A percentile compares a stretch with the other conserved stretches of the same genome.
phyloP scores from a whole-genome alignment of 2,113 vertebrate genomes.

The Podocnemis expansa region DNA sequence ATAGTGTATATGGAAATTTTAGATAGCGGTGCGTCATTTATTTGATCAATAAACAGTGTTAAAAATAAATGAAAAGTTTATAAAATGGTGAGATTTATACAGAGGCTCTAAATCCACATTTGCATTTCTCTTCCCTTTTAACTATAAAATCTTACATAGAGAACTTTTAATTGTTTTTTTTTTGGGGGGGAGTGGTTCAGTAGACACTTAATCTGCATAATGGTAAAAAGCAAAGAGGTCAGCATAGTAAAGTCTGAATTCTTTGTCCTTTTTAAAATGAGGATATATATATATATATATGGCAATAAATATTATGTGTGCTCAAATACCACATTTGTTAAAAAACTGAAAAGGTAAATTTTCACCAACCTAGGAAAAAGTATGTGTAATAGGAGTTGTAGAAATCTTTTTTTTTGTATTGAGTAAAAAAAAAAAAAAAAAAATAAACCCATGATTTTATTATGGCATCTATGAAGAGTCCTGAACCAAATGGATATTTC shows the following conservation, averaged over 20 bases:
- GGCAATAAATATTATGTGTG: conserved; percentile 73
- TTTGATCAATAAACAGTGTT: conserved; percentile 88
- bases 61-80: conserved; percentile 80
- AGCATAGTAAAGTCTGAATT: conserved; percentile 71
- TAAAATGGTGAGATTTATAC: conserved; percentile 84
- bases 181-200: conserved; percentile 52
- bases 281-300: conserved; percentile 56
- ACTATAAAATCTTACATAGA: conserved; percentile 76
- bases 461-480: conserved; percentile 72
- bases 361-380: conserved; percentile 69
- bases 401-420: conserved; percentile 75
- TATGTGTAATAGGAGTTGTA: conserved; percentile 78
- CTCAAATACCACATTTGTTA: conserved; percentile 73
- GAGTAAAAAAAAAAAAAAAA: conserved; percentile 67
- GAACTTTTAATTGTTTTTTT: conserved; percentile 79
- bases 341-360: conserved; percentile 72
- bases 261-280: conserved; percentile 79
- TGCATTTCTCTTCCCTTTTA: conserved; percentile 84
- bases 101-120: conserved; percentile 78
- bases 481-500: conserved; percentile 69
- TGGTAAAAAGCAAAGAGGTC: conserved; percentile 60
- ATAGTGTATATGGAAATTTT: conserved; percentile 87
- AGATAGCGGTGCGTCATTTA: conserved; percentile 82
- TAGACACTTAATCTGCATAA: conserved; percentile 67
- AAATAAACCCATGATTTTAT: conserved; percentile 73